These are phyloP conservation scores for Hemiscyllium ocellatum DNA, from an alignment of 2,113 vertebrate genomes.

Conservation along the genomic window DNA sequence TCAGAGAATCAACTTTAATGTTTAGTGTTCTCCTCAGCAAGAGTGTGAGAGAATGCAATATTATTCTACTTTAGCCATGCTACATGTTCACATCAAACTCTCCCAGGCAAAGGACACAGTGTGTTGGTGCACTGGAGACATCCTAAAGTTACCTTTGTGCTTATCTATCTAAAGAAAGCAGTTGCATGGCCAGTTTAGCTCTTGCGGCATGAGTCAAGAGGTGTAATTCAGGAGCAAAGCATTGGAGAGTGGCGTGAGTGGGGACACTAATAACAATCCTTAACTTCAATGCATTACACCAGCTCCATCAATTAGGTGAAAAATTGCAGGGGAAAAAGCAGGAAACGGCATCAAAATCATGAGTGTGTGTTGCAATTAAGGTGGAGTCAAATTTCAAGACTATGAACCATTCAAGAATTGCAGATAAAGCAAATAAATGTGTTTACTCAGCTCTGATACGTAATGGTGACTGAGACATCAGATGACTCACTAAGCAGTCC, in stretches of 20 bases:
- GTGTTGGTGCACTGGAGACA: background rate
- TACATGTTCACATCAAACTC: background rate
- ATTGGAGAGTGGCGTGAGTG: background rate
- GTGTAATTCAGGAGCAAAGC: background rate
- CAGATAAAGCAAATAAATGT: background rate
- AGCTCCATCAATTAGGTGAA: background rate
- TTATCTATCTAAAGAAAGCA: background rate
- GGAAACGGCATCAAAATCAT: background rate
- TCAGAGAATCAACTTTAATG: background rate
- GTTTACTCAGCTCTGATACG: background rate
- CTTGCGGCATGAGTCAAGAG: background rate
- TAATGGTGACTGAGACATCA: background rate
- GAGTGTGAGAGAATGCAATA: background rate
- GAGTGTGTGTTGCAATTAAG: background rate
- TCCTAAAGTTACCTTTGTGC: background rate
- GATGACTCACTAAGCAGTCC: too few relatives aligned
- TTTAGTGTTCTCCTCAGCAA: too few relatives aligned
- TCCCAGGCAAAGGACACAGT: background rate
- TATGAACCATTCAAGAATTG: background rate
- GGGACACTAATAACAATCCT: background rate
- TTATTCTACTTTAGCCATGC: background rate
- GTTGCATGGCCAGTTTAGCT: too few relatives aligned
- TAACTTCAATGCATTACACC: background rate
- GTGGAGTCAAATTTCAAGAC: background rate
- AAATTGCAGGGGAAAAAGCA: background rate